Evolutionary conservation across 2,888 invertebrate species (phyloP), one percentile per base, ranked within the genome.

Genomic region (Syrphus vitripennis): DNA sequence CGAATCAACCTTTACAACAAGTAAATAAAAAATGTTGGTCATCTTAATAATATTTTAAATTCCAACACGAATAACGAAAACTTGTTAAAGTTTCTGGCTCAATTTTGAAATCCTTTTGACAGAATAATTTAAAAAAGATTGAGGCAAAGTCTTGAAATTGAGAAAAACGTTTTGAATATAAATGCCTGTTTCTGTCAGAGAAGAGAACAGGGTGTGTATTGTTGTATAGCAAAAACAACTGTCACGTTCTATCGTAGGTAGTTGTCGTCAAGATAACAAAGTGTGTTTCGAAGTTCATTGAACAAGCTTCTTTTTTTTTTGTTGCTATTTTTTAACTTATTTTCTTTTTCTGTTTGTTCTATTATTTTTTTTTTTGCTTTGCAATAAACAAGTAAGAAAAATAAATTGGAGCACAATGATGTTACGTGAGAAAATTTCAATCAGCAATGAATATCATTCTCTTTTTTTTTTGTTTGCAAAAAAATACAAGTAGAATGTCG

Each of bases 361-460:
- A 6, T 57, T 19, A 53, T 53, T 53, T 19, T 50, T 12, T 50
- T 7, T 34, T 14, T n/a, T 24, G 21, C n/a, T 40, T 37, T 24
- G 40, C 40, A 40, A 61, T 40, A 61, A 61, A 45, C 12, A 19
- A 45, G 26, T 29, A 24, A 45, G 16, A 29, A 45, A 65, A 65
- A 45, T 45, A 65, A 65, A 65, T 65, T 65, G 65, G 31, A 65
- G 6, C 31, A 65, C 65, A 65, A 65, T 65, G 45, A 14, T 65
- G 45, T 19, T 65, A 65, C 65, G 65, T 65, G 65, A 65, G 65
- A 65, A 65, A 65, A 65, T 65, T 65, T 65, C 65, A 65, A 65
- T 65, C 65, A 65, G 45, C 45, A 65, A 31, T 65, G 65, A 65
- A 42, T 65, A 45, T 29, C 12, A 31, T 65, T 65, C 59, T 31